Evolutionary conservation across 30 jellyfish, hydroid and myxozoan species (phyloP).

Genomic region (Hydra vulgaris): DNA sequence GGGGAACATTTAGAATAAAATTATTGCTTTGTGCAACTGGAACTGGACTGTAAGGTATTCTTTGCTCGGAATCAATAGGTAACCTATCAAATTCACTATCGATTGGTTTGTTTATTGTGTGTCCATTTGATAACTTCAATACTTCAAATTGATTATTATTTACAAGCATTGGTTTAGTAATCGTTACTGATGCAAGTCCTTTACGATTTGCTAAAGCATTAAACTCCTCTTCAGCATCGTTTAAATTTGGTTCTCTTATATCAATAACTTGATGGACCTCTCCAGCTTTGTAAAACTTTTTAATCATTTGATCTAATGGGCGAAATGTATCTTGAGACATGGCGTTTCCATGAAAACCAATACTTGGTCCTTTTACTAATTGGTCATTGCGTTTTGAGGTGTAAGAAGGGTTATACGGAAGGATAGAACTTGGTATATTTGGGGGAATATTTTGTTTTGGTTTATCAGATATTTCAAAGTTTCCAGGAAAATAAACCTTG

Average conservation of each 20-base stretch:
- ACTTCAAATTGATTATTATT: background rate
- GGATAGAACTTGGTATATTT: background rate
- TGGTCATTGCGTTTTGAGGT: background rate
- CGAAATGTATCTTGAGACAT: background rate
- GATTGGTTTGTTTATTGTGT: background rate
- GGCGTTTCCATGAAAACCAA: background rate
- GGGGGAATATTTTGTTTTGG: background rate
- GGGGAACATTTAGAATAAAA: background rate
- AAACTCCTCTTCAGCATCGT: background rate
- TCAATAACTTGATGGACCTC: conserved; percentile 3
- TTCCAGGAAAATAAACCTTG: background rate
- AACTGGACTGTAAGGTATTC: background rate
- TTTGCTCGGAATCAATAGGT: background rate
- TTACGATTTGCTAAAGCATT: background rate
- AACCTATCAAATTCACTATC: background rate
- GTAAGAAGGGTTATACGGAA: background rate
- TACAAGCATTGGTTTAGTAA: background rate
- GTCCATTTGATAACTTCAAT: background rate
- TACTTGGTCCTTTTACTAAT: conserved; percentile 3
- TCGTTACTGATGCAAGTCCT: background rate
- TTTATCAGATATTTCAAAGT: background rate
- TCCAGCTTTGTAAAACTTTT: background rate
- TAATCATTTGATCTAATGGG: background rate
- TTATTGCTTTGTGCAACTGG: background rate
- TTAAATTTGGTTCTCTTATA: background rate